phyloP scores from a whole-genome alignment of 2,888 invertebrate species.

The Osmoderma eremita region DNA sequence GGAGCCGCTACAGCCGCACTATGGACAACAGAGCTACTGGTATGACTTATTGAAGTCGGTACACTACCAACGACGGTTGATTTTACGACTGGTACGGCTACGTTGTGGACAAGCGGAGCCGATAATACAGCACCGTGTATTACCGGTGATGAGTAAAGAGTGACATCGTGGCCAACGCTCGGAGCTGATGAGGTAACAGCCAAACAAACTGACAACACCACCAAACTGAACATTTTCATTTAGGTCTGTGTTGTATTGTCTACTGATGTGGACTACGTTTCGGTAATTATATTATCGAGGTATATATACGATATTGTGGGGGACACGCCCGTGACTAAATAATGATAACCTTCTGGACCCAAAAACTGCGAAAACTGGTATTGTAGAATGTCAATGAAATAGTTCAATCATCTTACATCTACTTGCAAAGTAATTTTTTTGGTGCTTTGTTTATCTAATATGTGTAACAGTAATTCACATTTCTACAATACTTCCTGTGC shows the following conservation, averaged over 20 bases:
- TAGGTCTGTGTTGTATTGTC: conserved; percentile 64
- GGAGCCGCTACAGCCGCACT: conserved; percentile 53
- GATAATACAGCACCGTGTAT: conserved; percentile 49
- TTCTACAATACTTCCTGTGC: background rate
- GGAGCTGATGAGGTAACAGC: conserved; percentile 68
- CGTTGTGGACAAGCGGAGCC: conserved; percentile 46
- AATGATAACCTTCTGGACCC: conserved; percentile 25
- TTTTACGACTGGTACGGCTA: conserved; percentile 46
- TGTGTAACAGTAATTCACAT: conserved; percentile 7
- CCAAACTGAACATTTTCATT: conserved; percentile 67
- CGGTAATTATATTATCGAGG: conserved; percentile 9
- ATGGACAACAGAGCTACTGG: conserved; percentile 49
- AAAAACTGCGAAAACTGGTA: conserved; percentile 31
- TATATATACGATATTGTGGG: conserved; percentile 35
- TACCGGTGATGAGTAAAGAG: conserved; percentile 55
- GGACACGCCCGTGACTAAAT: conserved; percentile 37
- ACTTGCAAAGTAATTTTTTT: conserved; percentile 37
- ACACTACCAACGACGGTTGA: conserved; percentile 59
- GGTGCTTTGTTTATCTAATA: background rate
- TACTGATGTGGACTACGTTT: conserved; percentile 41
- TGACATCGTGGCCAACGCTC: conserved; percentile 56
- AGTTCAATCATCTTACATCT: conserved; percentile 31
- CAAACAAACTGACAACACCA: conserved; percentile 71
- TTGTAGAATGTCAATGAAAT: conserved; percentile 33
- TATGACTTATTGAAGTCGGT: conserved; percentile 59